Percentiles rank a stretch among this genome's conserved stretches.
These are phyloP conservation scores for Linnaemya vulpina DNA, from an alignment of 2,888 invertebrate genomes.

Conservation along the genomic window DNA sequence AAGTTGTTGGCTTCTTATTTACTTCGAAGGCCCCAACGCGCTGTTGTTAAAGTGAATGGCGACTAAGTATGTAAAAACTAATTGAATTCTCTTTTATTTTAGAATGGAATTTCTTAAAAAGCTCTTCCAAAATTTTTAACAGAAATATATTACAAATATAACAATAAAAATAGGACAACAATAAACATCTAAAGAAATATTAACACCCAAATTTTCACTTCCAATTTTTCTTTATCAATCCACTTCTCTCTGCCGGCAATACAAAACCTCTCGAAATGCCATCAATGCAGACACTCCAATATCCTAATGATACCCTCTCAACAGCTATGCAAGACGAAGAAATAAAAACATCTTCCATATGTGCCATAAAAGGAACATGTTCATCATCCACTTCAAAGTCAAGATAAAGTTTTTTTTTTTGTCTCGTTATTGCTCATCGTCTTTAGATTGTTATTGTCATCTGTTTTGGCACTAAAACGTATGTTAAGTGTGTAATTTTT, in stretches of 20 bases:
- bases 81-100: too few relatives aligned
- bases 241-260: constrained; percentile 8
- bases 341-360: constrained; percentile 34
- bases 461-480: constrained; percentile 72
- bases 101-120: too few relatives aligned
- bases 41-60: too few relatives aligned
- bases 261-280: constrained; percentile 39
- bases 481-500: constrained; percentile 72
- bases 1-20: too few relatives aligned
- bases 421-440: constrained; percentile 29
- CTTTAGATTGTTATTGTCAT: constrained; percentile 57
- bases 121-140: too few relatives aligned
- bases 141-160: too few relatives aligned
- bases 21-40: too few relatives aligned
- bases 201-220: too few relatives aligned
- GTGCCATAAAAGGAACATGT: constrained; percentile 50
- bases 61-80: too few relatives aligned
- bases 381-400: constrained; percentile 64
- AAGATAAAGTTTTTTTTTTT: constrained; percentile 22
- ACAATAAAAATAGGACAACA: too few relatives aligned
- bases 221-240: background rate
- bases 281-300: constrained; percentile 45
- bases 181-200: background rate
- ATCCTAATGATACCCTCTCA: constrained; percentile 39
- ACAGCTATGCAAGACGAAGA: constrained; percentile 9